Conservation (phyloP, 2,113 vertebrate species). For the Sciurus niger region DNA sequence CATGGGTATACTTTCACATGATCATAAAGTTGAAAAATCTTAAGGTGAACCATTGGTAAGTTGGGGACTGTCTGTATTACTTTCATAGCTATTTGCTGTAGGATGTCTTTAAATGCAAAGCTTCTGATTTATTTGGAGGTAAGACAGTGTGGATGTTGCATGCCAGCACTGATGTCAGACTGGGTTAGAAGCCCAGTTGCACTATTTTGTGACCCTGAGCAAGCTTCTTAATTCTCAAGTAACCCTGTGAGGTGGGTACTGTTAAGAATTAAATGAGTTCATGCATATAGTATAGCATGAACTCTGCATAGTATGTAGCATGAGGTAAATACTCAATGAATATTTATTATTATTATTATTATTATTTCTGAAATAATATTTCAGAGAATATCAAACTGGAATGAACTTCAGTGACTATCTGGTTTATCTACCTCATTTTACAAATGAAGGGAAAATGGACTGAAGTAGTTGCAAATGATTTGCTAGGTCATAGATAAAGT, state of each 20-base stretch:
- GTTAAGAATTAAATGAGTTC: not conserved
- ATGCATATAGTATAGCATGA: too few species aligned
- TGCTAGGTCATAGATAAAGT: conserved; percentile 6
- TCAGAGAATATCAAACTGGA: conserved; percentile 44
- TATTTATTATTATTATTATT: not conserved
- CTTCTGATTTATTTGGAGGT: conserved; percentile 6
- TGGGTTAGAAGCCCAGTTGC: not conserved
- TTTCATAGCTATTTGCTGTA: conserved; percentile 35
- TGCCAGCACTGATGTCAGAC: not conserved
- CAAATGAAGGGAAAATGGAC: not conserved
- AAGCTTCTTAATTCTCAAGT: not conserved
- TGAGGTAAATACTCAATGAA: conserved; percentile 44
- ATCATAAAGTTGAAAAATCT: not conserved
- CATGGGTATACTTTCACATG: not conserved
- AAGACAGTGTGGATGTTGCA: not conserved
- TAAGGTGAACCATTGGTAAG: not conserved
- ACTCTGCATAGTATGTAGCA: not conserved
- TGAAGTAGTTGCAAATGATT: conserved; percentile 43
- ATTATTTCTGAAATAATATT: conserved; percentile 34
- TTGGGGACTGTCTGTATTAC: not conserved
- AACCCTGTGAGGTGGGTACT: too few species aligned
- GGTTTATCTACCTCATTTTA: conserved; percentile 9
- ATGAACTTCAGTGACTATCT: not conserved
- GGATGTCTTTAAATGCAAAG: conserved; percentile 39
- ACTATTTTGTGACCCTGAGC: not conserved